Evolutionary conservation across 53 echinoderm and acorn worm species (phyloP).

Genomic region (Zoroaster sp.): DNA sequence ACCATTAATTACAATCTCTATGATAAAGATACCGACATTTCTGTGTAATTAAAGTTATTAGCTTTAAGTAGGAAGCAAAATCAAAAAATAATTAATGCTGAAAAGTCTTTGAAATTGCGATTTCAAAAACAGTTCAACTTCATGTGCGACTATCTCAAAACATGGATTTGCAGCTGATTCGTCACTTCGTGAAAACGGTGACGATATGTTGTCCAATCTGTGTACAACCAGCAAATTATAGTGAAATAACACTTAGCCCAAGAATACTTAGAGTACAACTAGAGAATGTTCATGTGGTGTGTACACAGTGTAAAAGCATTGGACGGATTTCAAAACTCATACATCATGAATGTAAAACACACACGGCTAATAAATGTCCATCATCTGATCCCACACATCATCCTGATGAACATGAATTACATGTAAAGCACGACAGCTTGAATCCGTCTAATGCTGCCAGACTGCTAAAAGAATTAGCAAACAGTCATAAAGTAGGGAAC

Average conservation of each 20-base stretch:
- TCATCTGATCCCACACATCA: background rate
- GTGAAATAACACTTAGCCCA: background rate
- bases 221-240: background rate
- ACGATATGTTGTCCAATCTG: constrained; percentile 14
- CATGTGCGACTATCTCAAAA: no score
- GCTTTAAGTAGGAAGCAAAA: no score
- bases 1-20: no score
- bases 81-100: no score
- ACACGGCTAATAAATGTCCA: background rate
- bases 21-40: no score
- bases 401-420: background rate
- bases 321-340: background rate
- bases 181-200: no score
- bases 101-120: no score
- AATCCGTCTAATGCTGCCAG: background rate
- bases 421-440: background rate
- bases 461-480: background rate
- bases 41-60: no score
- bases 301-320: background rate
- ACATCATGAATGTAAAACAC: background rate
- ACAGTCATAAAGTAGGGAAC: background rate
- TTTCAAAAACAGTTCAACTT: no score
- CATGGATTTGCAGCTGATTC: no score
- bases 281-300: background rate
- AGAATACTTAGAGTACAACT: background rate